Percentiles rank a stretch among this genome's conserved stretches.
These are phyloP conservation scores for Hypothenemus hampei DNA, from an alignment of 1,140 invertebrate species.

Conservation along the genomic window DNA sequence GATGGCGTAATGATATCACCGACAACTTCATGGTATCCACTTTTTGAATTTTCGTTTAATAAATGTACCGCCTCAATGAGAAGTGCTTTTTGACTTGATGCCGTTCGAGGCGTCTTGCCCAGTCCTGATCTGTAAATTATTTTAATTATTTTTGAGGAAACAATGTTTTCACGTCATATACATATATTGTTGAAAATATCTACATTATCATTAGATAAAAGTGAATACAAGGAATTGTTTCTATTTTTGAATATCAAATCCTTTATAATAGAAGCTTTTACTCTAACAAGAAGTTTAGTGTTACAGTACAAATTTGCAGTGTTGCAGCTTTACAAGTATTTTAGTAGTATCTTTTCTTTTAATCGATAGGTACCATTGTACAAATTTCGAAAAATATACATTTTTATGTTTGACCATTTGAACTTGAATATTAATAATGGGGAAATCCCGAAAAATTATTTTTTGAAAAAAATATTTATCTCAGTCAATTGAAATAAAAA, in stretches of 20 bases:
- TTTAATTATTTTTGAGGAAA: background rate
- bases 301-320: background rate
- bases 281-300: background rate
- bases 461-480: background rate
- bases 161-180: too few relatives aligned
- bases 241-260: background rate
- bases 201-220: background rate
- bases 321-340: too few relatives aligned
- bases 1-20: constrained; percentile 60
- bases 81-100: constrained; percentile 14
- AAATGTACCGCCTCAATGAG: constrained; percentile 27
- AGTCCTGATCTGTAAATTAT: constrained; percentile 20
- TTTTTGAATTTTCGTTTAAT: constrained; percentile 24
- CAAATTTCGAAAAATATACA: too few relatives aligned
- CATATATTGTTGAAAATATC: too few relatives aligned
- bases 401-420: too few relatives aligned
- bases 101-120: background rate
- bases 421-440: too few relatives aligned
- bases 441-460: background rate
- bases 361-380: too few relatives aligned
- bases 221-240: background rate
- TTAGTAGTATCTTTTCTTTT: too few relatives aligned
- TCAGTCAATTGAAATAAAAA: background rate
- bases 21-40: constrained; percentile 34
- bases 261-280: background rate